phyloP scores from a whole-genome alignment of 2,797 vertebrate genomes.

The Muscicapa comitata region DNA sequence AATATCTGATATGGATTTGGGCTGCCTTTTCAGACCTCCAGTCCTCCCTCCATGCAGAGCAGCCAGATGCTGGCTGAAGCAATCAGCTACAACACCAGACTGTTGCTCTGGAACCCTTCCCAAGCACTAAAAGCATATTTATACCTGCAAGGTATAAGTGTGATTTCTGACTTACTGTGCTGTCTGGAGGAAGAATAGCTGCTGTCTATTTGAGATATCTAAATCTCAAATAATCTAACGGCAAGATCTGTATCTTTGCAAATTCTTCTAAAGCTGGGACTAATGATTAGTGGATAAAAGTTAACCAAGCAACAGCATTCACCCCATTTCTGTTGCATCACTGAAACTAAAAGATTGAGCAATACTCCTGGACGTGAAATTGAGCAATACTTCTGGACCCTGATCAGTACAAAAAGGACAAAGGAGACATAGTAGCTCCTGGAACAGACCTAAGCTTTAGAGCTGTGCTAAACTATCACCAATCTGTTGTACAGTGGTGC shows the following conservation, averaged over 20 bases:
- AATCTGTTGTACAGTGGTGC: accelerated
- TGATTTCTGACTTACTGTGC: not conserved
- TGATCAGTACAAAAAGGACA: not conserved
- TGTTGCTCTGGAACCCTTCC: not conserved
- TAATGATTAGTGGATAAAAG: not conserved
- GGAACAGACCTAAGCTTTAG: not conserved
- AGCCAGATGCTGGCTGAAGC: not conserved
- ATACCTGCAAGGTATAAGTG: not conserved
- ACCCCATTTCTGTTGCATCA: not conserved
- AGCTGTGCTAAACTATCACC: not conserved
- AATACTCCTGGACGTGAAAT: not conserved
- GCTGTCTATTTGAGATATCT: not conserved
- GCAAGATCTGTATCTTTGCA: not conserved
- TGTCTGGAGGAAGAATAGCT: not conserved
- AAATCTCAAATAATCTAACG: no score
- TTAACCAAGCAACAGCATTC: not conserved
- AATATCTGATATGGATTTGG: not conserved
- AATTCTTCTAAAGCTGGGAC: not conserved
- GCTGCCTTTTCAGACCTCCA: not conserved
- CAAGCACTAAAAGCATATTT: not conserved
- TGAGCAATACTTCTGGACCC: not conserved
- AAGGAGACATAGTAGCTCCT: not conserved
- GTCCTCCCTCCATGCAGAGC: accelerated
- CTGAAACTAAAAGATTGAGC: not conserved
- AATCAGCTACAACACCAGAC: not conserved